phyloP scores from a whole-genome alignment of 2,113 vertebrate genomes.

The Paralichthys olivaceus region DNA sequence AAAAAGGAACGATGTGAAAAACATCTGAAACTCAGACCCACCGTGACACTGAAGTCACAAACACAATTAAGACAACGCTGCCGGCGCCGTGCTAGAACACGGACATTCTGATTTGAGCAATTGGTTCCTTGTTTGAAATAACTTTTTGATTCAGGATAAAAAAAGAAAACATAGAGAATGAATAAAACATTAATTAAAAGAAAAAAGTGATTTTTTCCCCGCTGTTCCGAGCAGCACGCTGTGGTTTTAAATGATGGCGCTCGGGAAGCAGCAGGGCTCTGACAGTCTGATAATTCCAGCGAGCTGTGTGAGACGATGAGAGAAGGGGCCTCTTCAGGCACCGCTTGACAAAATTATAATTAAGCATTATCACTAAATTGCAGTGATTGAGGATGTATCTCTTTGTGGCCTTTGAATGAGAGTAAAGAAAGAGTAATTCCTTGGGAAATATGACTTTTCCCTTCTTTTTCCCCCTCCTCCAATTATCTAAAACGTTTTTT shows the following conservation, averaged over 20 bases:
- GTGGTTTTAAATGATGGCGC: constrained; percentile 45
- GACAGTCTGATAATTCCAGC: constrained; percentile 53
- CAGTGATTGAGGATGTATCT: constrained; percentile 68
- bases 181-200: constrained; percentile 55
- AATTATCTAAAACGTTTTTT: constrained; percentile 51
- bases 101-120: neutral
- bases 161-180: constrained; percentile 2
- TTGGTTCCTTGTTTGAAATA: neutral
- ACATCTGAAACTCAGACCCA: too few relatives aligned
- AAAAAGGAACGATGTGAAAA: too few relatives aligned
- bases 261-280: constrained; percentile 46
- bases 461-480: neutral
- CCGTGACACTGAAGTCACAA: too few relatives aligned
- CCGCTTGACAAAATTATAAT: constrained; percentile 72
- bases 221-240: constrained; percentile 35
- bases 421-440: constrained; percentile 54
- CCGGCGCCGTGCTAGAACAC: too few relatives aligned
- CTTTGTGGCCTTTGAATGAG: constrained; percentile 61
- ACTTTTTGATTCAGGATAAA: neutral
- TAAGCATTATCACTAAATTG: constrained; percentile 72
- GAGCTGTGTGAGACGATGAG: constrained; percentile 52
- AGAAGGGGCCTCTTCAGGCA: constrained; percentile 56
- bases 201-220: constrained; percentile 16
- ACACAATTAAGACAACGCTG: too few relatives aligned
- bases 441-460: constrained; percentile 29